A percentile compares a stretch with the other conserved stretches of the same genome.
phyloP scores from a whole-genome alignment of 2,797 vertebrate genomes.

The Myripristis jacobus region DNA sequence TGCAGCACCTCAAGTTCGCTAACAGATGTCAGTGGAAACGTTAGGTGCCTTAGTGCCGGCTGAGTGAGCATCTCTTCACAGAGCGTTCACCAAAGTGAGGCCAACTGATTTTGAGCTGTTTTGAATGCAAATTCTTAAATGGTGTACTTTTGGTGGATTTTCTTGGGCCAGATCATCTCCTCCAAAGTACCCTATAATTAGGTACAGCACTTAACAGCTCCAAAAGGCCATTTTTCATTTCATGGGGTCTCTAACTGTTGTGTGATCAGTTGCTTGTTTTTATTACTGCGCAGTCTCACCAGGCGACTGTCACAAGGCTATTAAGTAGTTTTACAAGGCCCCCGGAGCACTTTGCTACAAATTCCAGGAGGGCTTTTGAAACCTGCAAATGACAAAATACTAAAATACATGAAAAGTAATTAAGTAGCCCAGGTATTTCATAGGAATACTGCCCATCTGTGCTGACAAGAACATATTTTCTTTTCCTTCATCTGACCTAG shows the following conservation, averaged over 20 bases:
- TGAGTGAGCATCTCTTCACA: conserved; percentile 25
- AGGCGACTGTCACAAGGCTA: too few relatives aligned
- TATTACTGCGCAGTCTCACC: background rate
- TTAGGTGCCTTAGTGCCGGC: background rate
- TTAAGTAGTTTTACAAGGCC: background rate
- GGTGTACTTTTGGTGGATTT: conserved; percentile 10
- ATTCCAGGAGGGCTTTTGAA: too few relatives aligned
- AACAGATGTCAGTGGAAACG: conserved; percentile 43
- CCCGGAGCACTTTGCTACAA: too few relatives aligned
- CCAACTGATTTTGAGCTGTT: background rate
- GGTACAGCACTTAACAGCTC: background rate
- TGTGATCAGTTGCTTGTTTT: background rate
- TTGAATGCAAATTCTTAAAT: conserved; percentile 1
- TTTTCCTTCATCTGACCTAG: conserved; percentile 19
- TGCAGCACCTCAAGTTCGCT: conserved; percentile 34
- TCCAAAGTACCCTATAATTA: background rate
- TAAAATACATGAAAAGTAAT: background rate
- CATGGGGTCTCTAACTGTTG: background rate
- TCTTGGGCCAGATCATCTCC: background rate
- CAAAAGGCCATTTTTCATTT: background rate
- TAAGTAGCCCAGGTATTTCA: background rate
- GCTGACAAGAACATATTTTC: background rate
- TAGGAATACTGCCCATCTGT: background rate
- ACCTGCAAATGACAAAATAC: too few relatives aligned
- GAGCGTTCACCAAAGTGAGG: conserved; percentile 9